Conservation (phyloP, 2,113 vertebrate genomes). For the Oplegnathus fasciatus region DNA sequence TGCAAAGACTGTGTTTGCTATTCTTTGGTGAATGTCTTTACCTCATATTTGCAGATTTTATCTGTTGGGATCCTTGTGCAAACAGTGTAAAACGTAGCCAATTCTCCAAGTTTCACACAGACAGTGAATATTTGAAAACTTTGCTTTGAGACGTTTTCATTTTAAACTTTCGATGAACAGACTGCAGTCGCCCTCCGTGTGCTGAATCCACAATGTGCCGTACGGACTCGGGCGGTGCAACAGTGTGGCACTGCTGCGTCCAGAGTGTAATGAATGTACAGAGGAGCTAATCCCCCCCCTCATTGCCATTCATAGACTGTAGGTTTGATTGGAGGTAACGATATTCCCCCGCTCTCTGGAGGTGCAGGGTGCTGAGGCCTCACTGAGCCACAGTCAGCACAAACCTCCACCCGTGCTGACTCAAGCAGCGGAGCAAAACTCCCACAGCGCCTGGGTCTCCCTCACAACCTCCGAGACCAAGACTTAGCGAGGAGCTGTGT, state of each 20-base stretch:
- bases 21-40: constrained; percentile 30
- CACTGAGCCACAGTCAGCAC: constrained; percentile 74
- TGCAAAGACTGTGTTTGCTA: constrained; percentile 34
- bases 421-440: constrained; percentile 58
- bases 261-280: constrained; percentile 46
- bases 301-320: constrained; percentile 71
- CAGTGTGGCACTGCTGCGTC: not conserved
- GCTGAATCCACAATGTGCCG: constrained; percentile 40
- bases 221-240: constrained; percentile 5
- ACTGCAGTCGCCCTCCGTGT: constrained; percentile 30
- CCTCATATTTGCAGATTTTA: constrained; percentile 37
- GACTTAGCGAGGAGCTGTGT: constrained; percentile 37
- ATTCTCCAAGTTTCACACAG: constrained; percentile 13
- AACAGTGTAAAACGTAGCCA: constrained; percentile 30
- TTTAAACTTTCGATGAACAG: constrained; percentile 64
- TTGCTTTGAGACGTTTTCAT: constrained; percentile 37
- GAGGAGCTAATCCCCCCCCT: constrained; percentile 67
- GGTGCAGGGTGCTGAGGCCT: constrained; percentile 53
- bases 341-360: constrained; percentile 65
- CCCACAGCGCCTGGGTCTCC: constrained; percentile 44
- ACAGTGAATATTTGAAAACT: constrained; percentile 26
- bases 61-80: constrained; percentile 19
- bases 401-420: constrained; percentile 73
- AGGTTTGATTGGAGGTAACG: constrained; percentile 76
- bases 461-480: constrained; percentile 47